Conservation (phyloP, 2,888 invertebrate genomes). For the Melinaea marsaeus region DNA sequence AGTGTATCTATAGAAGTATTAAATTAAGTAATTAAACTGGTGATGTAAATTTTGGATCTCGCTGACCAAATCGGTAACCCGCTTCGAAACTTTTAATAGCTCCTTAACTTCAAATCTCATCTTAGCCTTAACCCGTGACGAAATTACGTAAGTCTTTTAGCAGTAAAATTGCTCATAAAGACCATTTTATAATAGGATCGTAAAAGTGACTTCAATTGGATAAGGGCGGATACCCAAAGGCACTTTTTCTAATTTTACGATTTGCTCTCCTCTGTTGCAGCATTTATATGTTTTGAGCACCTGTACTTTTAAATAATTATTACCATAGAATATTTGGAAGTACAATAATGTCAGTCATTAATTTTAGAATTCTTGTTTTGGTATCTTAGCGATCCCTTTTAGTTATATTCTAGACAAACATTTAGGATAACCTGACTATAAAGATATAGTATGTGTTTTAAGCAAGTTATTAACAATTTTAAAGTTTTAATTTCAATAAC, state of each 20-base stretch:
- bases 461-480: too few species aligned
- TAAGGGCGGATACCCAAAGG: constrained; percentile 45
- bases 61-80: constrained; percentile 62
- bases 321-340: too few species aligned
- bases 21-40: not conserved
- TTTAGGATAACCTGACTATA: too few species aligned
- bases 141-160: constrained; percentile 75
- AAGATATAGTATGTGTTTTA: too few species aligned
- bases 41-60: constrained; percentile 15
- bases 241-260: constrained; percentile 70
- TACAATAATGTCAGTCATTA: too few species aligned
- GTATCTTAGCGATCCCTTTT: too few species aligned
- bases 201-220: constrained; percentile 61
- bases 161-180: constrained; percentile 74
- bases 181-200: constrained; percentile 76
- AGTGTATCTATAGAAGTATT: too few species aligned
- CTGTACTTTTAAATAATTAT: constrained; percentile 32
- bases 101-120: constrained; percentile 66
- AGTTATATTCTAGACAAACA: too few species aligned
- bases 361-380: too few species aligned
- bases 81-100: constrained; percentile 63
- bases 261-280: constrained; percentile 54
- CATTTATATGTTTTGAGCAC: constrained; percentile 46
- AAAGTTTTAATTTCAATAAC: too few species aligned
- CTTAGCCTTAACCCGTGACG: constrained; percentile 65